Conservation (phyloP, 1,140 invertebrate species). For the Drosophila repletoides region DNA sequence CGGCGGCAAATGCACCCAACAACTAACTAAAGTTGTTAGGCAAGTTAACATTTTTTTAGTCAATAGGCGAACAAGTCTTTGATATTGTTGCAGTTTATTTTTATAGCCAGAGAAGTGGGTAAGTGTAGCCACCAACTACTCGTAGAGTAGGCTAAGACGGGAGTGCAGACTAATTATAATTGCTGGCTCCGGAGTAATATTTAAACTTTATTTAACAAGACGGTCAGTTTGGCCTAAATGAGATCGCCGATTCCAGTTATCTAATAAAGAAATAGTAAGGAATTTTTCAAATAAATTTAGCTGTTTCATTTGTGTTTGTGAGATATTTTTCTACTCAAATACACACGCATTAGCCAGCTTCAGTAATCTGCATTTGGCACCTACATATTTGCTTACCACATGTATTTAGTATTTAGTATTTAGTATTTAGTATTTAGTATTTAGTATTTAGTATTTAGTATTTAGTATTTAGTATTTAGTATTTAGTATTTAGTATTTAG, state of each 20-base stretch:
- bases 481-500: too few species aligned
- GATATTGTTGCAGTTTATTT: not conserved
- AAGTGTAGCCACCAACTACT: not conserved
- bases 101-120: conserved; percentile 1
- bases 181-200: not conserved
- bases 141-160: too few species aligned
- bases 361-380: not conserved
- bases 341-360: not conserved
- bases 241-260: too few species aligned
- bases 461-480: too few species aligned
- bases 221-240: too few species aligned
- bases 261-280: not conserved
- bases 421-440: too few species aligned
- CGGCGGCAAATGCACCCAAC: conserved; percentile 1
- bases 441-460: too few species aligned
- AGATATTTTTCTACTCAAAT: too few species aligned
- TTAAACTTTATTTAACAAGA: not conserved
- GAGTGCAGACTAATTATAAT: not conserved
- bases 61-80: conserved; percentile 30
- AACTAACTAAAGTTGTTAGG: not conserved
- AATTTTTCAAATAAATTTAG: too few species aligned
- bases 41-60: conserved; percentile 22
- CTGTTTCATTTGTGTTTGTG: not conserved
- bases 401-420: not conserved
- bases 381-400: not conserved